A percentile compares a stretch with the other conserved stretches of the same genome.
Conservation (phyloP, 2,113 vertebrate species). For the Strix uralensis region DNA sequence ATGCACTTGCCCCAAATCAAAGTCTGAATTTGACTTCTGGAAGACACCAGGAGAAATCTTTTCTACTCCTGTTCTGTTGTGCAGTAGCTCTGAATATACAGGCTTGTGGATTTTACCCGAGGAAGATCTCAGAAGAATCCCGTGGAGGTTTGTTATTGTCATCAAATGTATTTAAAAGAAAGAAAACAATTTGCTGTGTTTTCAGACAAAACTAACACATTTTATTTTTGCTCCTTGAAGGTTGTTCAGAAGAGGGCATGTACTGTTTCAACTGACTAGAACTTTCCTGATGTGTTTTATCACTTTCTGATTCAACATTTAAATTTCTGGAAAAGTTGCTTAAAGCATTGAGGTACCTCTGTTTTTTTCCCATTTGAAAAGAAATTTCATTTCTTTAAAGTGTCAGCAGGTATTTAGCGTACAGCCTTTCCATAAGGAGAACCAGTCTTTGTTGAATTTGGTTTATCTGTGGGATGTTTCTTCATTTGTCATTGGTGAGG, state of each 20-base stretch:
- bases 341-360: not conserved
- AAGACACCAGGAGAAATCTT: not conserved
- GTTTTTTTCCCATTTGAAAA: not conserved
- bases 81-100: not conserved
- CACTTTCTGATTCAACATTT: constrained; percentile 21
- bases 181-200: not conserved
- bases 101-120: not conserved
- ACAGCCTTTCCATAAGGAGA: not conserved
- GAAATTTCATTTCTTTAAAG: not conserved
- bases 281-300: constrained; percentile 5
- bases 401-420: not conserved
- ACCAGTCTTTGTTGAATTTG: not conserved
- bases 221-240: constrained; percentile 10
- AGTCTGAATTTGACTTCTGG: not conserved
- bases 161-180: constrained; percentile 4
- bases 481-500: not conserved
- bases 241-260: not conserved
- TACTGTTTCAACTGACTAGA: not conserved
- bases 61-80: not conserved
- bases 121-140: not conserved
- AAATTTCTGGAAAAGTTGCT: constrained; percentile 14
- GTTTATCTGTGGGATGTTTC: constrained; percentile 26
- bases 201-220: not conserved
- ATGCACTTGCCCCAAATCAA: not conserved
- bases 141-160: not conserved